Conservation (phyloP, 2,113 vertebrate species). For the Sander lucioperca region DNA sequence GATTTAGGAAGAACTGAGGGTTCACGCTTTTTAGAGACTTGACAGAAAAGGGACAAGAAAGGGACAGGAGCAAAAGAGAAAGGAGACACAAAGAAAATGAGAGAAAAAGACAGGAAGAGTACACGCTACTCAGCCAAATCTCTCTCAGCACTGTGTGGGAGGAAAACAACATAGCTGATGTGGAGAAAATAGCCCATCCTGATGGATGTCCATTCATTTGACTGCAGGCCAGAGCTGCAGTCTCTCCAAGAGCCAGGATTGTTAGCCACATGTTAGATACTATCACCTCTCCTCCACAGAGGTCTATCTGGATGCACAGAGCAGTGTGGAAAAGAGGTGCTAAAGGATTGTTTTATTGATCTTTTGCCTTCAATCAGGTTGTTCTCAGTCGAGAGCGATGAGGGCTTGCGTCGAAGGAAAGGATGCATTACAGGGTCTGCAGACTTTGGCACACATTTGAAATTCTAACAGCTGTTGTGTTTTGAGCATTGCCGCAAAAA, state of each 20-base stretch:
- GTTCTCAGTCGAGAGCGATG: not conserved
- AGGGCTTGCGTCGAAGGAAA: not conserved
- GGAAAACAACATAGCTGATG: constrained; percentile 21
- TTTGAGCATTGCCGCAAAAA: not conserved
- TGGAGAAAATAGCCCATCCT: constrained; percentile 43
- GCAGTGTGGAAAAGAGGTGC: constrained; percentile 11
- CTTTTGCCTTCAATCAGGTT: constrained; percentile 39
- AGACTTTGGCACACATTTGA: not conserved
- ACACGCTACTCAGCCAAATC: not conserved
- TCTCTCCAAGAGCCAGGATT: constrained; percentile 24
- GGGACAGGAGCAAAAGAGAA: constrained; percentile 4
- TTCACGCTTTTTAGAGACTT: constrained; percentile 32
- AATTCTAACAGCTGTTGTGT: not conserved
- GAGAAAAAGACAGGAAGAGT: not conserved
- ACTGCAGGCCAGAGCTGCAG: constrained; percentile 45
- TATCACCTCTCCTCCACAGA: constrained; percentile 38
- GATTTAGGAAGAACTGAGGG: constrained; percentile 36
- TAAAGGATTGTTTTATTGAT: constrained; percentile 39
- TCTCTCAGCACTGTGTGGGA: constrained; percentile 26
- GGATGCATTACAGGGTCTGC: not conserved
- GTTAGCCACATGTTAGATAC: constrained; percentile 45
- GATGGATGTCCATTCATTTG: constrained; percentile 46
- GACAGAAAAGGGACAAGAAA: constrained; percentile 24
- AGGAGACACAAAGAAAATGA: constrained; percentile 8
- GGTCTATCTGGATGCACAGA: constrained; percentile 11